Evolutionary conservation across 2,113 vertebrate genomes (phyloP), one percentile per base, ranked within the genome.

Genomic region (Petroica traversi): DNA sequence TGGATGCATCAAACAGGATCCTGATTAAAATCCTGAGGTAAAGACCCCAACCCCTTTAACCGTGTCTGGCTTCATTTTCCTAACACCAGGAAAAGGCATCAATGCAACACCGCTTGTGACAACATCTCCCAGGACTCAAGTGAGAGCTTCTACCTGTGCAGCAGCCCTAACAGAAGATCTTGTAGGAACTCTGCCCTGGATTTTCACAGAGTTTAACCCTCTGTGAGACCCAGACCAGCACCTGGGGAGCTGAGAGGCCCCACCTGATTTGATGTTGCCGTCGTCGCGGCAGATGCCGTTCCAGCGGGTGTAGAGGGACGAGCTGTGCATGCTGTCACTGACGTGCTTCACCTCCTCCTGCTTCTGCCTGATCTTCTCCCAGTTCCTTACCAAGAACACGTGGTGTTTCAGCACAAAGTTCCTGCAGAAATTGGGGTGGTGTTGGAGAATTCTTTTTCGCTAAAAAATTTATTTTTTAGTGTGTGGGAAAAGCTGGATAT

Each of bases 201-300:
- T 45, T 51, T 25, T 26, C 3, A 31, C 7, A 34, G 46, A 34
- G 36, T 49, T 25, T 6, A 71, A 24, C 34, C 2, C 64, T 7
- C 19, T 4, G 2, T 1, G 4, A 13, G 20, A n/a, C n/a, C 14
- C 4, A 5, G 2, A 36, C 14, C 2, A 71, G 66, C 25, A 29
- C 10, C 61, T 5, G 19, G 29, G 34, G 31, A 67, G 10, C 29
- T 13, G 40, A 4, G 41, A 0, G 75, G 62, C 77, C 97, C 97
- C 94, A 99, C 99, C 99, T 55, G 99, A 99, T 87, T 99, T 99
- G 67, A 99, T 99, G 98, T 99, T 99, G 63, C 99, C 99, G 2
- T 99, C 99, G 10, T 99, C 99, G 1, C 99, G 98, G 71, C 99
- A 99, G 90, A 99, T 99, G 9, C 98, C 98, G 36, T 98, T 99